phyloP scores from a whole-genome alignment of 1,140 invertebrate species.

The Streblospio benedicti region DNA sequence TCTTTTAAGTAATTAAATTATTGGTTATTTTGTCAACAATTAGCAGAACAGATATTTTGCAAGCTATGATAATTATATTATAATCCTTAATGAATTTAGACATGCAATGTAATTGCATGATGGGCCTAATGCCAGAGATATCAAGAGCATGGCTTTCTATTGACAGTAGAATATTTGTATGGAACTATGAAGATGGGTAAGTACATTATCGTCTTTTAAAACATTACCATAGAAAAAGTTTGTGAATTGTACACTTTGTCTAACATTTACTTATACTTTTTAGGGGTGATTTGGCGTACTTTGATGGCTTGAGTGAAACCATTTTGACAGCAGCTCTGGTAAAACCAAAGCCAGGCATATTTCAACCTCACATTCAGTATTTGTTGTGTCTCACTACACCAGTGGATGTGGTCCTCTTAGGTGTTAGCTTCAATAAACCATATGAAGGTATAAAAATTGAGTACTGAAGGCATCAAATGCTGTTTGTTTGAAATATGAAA shows the following conservation, averaged over 20 bases:
- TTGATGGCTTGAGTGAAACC: conserved; percentile 81
- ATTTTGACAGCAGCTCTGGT: conserved; percentile 73
- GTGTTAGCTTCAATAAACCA: conserved; percentile 58
- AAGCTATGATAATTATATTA: no score
- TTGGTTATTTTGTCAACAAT: no score
- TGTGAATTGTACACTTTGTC: no score
- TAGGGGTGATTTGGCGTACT: conserved; percentile 81
- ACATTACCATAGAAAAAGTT: background rate
- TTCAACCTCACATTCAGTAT: conserved; percentile 75
- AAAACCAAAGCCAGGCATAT: conserved; percentile 66
- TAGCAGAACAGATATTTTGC: no score
- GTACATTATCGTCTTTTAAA: conserved; percentile 10
- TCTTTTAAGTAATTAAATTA: no score
- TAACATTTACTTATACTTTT: no score
- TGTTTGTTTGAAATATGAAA: no score
- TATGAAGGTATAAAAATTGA: conserved; percentile 46
- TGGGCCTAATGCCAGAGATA: conserved; percentile 94
- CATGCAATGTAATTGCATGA: conserved; percentile 81
- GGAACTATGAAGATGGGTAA: conserved; percentile 82
- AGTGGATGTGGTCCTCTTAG: conserved; percentile 83
- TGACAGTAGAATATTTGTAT: conserved; percentile 95
- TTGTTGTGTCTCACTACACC: conserved; percentile 82
- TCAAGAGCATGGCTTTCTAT: conserved; percentile 92
- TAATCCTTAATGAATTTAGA: no score
- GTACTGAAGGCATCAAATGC: no score